These are phyloP conservation scores for Rissa tridactyla DNA, from an alignment of 2,113 vertebrate species.

Conservation along the genomic window DNA sequence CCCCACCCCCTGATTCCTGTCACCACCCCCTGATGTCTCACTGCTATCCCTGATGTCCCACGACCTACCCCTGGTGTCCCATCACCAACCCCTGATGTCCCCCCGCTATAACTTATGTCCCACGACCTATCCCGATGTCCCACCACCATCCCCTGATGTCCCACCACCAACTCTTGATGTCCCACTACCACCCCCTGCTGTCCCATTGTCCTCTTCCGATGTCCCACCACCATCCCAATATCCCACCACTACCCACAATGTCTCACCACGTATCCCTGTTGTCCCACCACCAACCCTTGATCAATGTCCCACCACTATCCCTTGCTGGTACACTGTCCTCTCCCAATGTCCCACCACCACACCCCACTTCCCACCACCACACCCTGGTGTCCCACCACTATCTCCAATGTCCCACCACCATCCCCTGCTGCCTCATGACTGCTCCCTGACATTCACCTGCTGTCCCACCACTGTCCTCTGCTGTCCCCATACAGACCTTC, in stretches of 20 bases:
- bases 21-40: neutral
- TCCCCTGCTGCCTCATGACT: too few relatives aligned
- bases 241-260: too few relatives aligned
- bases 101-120: too few relatives aligned
- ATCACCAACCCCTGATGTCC: too few relatives aligned
- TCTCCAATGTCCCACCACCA: too few relatives aligned
- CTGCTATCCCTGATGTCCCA: neutral
- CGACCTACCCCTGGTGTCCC: too few relatives aligned
- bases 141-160: neutral
- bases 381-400: neutral
- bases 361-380: neutral
- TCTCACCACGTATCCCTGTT: constrained; percentile 52
- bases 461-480: neutral
- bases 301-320: neutral
- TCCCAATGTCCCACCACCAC: neutral
- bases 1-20: too few relatives aligned
- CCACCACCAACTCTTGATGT: neutral
- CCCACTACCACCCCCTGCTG: rapidly evolving
- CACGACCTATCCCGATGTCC: neutral
- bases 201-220: neutral
- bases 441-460: too few relatives aligned
- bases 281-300: neutral
- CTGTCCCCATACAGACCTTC: constrained; percentile 77
- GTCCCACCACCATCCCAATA: neutral
- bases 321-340: too few relatives aligned